Conservation (phyloP, 2,113 vertebrate genomes). For the Dendropsophus ebraccatus region DNA sequence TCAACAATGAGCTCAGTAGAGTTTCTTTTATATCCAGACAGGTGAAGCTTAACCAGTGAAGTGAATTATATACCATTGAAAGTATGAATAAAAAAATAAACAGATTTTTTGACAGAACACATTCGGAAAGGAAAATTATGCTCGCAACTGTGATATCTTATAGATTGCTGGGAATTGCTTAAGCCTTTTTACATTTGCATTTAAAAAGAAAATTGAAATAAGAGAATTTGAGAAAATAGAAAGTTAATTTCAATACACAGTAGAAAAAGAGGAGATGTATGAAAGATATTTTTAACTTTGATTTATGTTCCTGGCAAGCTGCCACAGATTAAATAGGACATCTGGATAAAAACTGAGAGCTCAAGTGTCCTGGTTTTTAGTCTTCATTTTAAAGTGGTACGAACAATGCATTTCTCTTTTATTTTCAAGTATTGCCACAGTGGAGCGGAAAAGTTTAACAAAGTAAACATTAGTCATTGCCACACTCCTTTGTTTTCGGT, state of each 20-base stretch:
- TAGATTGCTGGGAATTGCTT: constrained; percentile 56
- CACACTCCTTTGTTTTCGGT: background rate
- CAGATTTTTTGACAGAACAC: constrained; percentile 47
- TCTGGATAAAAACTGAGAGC: constrained; percentile 51
- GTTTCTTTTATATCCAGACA: constrained; percentile 52
- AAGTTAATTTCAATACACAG: constrained; percentile 59
- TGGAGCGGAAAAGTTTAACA: background rate
- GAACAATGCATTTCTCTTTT: constrained; percentile 20
- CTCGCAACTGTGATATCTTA: constrained; percentile 50
- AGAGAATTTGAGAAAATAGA: constrained; percentile 55
- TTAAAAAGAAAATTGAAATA: constrained; percentile 59
- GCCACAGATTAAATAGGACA: constrained; percentile 59
- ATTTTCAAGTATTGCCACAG: constrained; percentile 25
- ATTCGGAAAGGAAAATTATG: constrained; percentile 49
- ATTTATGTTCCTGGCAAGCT: constrained; percentile 58
- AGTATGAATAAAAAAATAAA: constrained; percentile 58
- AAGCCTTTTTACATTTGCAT: constrained; percentile 58
- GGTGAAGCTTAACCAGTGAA: constrained; percentile 53
- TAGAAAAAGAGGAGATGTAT: constrained; percentile 55
- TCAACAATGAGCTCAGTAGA: constrained; percentile 53
- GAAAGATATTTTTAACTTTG: constrained; percentile 59
- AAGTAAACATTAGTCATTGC: constrained; percentile 4
- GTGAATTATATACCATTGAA: constrained; percentile 52
- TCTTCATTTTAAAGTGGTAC: constrained; percentile 45
- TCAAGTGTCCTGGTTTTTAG: constrained; percentile 50